phyloP scores from a whole-genome alignment of 2,113 vertebrate genomes.

The Clupea harengus region DNA sequence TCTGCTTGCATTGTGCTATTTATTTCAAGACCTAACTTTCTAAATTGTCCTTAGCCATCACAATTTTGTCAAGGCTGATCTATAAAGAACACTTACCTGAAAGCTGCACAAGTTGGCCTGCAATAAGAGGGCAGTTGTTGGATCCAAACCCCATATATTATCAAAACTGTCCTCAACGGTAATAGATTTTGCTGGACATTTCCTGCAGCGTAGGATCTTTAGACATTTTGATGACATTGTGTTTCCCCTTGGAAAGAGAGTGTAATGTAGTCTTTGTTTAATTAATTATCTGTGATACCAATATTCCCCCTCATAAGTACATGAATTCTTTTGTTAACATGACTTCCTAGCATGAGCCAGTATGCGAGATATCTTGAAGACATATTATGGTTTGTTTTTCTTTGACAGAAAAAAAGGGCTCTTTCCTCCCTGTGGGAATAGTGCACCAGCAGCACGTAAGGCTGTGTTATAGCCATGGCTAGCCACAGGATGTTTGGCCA shows the following conservation, averaged over 20 bases:
- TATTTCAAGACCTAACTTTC: slow-evolving; percentile 22
- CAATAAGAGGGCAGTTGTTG: background rate
- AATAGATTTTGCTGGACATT: background rate
- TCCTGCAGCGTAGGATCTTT: background rate
- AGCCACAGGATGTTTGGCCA: slow-evolving; percentile 52
- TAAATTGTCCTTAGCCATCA: slow-evolving; percentile 19
- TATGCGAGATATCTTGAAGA: background rate
- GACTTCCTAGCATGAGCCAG: background rate
- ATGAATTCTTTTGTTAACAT: background rate
- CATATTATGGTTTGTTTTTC: background rate
- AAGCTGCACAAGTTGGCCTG: background rate
- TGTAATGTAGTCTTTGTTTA: background rate
- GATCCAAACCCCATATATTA: background rate
- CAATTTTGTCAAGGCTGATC: slow-evolving; percentile 23
- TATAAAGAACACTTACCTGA: slow-evolving; percentile 23
- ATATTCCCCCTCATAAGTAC: background rate
- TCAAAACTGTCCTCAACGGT: background rate
- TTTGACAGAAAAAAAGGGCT: background rate
- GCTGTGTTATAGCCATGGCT: slow-evolving; percentile 39
- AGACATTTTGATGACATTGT: background rate
- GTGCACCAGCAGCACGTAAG: background rate
- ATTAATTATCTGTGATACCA: background rate
- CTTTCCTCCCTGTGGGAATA: slow-evolving; percentile 37
- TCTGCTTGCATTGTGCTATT: slow-evolving; percentile 15
- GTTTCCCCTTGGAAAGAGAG: background rate